Percentiles rank a stretch among this genome's conserved stretches.
These are phyloP conservation scores for Galerucella pusilla DNA, from an alignment of 2,888 invertebrate genomes.

Conservation along the genomic window DNA sequence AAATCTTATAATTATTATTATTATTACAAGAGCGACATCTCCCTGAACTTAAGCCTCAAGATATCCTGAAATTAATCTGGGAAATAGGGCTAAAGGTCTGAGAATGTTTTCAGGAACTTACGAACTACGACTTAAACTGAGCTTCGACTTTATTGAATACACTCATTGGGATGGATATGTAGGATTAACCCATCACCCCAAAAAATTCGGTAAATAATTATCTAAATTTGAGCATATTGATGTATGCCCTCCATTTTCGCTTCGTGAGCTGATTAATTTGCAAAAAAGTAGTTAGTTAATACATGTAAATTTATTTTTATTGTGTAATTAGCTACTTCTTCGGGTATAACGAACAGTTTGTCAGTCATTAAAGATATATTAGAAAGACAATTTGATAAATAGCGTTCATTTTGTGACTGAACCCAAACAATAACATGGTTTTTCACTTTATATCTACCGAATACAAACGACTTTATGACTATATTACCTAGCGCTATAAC, in stretches of 20 bases:
- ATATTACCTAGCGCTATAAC: constrained; percentile 6
- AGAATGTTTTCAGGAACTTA: no score
- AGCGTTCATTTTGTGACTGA: neutral
- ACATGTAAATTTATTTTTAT: constrained; percentile 9
- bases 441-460: neutral
- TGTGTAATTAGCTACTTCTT: constrained; percentile 1
- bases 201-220: no score
- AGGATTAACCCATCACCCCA: no score
- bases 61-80: no score
- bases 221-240: neutral
- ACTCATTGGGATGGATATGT: no score
- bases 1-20: no score
- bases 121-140: no score
- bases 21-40: no score
- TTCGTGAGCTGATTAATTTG: neutral
- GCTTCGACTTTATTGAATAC: no score
- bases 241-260: neutral
- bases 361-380: constrained; percentile 17
- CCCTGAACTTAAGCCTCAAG: no score
- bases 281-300: neutral
- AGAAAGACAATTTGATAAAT: constrained; percentile 12
- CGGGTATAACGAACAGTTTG: neutral
- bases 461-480: constrained; percentile 11
- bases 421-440: constrained; percentile 12
- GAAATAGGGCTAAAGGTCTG: no score